Conservation (phyloP, 2,888 invertebrate genomes). For the Drosophila nr. fundita region DNA sequence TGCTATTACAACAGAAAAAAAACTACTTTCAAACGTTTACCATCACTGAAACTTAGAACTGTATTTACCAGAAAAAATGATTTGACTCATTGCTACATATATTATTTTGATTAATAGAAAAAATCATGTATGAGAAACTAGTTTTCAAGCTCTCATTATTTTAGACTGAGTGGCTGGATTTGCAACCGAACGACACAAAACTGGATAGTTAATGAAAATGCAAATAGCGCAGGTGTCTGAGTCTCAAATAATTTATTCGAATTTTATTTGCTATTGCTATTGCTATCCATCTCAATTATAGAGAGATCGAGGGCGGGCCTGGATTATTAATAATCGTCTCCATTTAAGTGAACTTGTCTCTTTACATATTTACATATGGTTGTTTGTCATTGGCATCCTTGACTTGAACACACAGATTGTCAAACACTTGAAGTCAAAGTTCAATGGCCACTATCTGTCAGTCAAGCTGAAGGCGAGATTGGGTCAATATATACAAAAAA, state of each 20-base stretch:
- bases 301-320: constrained; percentile 52
- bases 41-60: not conserved
- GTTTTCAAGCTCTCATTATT: constrained; percentile 12
- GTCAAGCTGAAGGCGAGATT: constrained; percentile 60
- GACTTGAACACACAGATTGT: constrained; percentile 14
- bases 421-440: constrained; percentile 51
- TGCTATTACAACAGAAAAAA: not conserved
- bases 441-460: constrained; percentile 59
- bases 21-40: not conserved
- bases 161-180: constrained; percentile 46
- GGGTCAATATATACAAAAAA: constrained; percentile 24
- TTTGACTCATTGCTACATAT: not conserved
- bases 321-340: constrained; percentile 75
- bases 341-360: constrained; percentile 59
- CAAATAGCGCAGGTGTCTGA: constrained; percentile 42
- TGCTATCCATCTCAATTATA: constrained; percentile 76
- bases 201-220: constrained; percentile 40
- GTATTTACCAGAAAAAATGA: not conserved
- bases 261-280: constrained; percentile 77
- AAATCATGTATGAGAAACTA: not conserved
- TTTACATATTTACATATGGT: not conserved
- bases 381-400: constrained; percentile 43
- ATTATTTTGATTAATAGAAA: not conserved
- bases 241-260: constrained; percentile 67
- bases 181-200: constrained; percentile 45